phyloP scores from a whole-genome alignment of 2,113 vertebrate species.

The Bubo blakistoni region DNA sequence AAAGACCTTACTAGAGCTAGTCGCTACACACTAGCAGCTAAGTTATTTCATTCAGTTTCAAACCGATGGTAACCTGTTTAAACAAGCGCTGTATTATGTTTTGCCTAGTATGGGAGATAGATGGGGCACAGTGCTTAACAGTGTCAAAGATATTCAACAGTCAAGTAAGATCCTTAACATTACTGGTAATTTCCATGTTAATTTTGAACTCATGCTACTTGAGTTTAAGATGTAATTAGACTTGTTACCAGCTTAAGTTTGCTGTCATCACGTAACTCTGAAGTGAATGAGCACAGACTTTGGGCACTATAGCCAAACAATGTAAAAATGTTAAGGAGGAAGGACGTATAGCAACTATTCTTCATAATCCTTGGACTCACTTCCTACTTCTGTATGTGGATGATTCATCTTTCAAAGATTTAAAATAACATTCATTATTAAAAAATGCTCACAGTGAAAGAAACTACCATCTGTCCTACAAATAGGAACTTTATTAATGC shows the following conservation, averaged over 20 bases:
- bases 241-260: neutral
- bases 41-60: neutral
- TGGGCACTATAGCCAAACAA: neutral
- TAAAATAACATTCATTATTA: constrained; percentile 25
- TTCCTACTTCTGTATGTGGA: neutral
- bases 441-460: neutral
- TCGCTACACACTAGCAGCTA: neutral
- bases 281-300: neutral
- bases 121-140: neutral
- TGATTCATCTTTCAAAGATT: neutral
- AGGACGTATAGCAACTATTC: neutral
- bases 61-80: neutral
- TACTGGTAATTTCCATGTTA: neutral
- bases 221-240: neutral
- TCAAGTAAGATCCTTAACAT: neutral
- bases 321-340: constrained; percentile 1
- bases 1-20: neutral
- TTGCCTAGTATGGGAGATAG: neutral
- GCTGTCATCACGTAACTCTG: neutral
- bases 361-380: neutral
- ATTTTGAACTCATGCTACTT: neutral
- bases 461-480: neutral
- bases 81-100: neutral
- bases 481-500: neutral
- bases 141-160: neutral